Evolutionary conservation across 2,797 vertebrate genomes (phyloP).

Genomic region (Cossypha dichroa): DNA sequence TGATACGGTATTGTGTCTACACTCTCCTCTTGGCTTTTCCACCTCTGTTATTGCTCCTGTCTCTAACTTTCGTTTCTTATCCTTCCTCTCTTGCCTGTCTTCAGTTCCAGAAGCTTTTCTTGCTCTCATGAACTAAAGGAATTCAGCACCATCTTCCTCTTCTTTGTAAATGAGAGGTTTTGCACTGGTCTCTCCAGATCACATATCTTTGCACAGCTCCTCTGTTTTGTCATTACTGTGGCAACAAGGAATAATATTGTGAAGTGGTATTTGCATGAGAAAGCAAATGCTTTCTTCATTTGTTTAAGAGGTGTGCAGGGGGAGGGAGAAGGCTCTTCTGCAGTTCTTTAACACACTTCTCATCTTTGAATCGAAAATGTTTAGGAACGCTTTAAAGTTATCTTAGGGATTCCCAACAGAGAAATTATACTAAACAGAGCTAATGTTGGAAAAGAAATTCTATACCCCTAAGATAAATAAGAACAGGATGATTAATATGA

Average conservation of each 20-base stretch:
- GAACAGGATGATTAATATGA: not conserved
- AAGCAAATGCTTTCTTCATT: constrained; percentile 24
- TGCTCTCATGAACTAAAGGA: not conserved
- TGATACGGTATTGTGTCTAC: not conserved
- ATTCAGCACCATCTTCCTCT: not conserved
- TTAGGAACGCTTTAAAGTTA: not conserved
- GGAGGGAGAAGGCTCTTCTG: not conserved
- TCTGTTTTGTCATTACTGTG: constrained; percentile 50
- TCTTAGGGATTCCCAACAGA: not conserved
- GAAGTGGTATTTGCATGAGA: constrained; percentile 59
- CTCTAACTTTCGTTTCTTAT: not conserved
- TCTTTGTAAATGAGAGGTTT: not conserved
- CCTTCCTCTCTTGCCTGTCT: not conserved
- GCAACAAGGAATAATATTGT: constrained; percentile 57
- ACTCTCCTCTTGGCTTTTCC: not conserved
- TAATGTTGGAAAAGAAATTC: not conserved
- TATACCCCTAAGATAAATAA: not conserved
- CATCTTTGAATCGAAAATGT: not conserved
- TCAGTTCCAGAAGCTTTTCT: not conserved
- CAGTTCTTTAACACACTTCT: not conserved
- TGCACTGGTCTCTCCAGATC: constrained; percentile 18
- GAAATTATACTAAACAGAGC: not conserved
- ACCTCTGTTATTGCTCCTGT: not conserved
- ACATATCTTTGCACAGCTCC: constrained; percentile 24
- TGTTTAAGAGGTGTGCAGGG: constrained; percentile 26